Conservation (phyloP, 1,140 invertebrate genomes). For the Lucilia sericata region DNA sequence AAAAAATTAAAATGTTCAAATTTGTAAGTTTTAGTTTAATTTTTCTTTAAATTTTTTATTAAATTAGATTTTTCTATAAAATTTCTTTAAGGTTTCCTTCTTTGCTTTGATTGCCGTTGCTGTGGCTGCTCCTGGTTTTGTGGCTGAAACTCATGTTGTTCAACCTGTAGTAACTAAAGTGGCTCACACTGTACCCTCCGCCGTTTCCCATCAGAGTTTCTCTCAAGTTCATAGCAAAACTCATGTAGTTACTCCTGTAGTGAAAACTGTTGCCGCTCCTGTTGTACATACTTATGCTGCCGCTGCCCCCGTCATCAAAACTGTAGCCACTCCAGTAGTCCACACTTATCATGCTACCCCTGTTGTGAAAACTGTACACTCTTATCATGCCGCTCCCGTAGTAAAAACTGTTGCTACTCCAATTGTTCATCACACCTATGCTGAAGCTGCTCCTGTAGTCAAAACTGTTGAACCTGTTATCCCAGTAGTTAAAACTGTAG, state of each 20-base stretch:
- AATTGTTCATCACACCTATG: slow-evolving; percentile 35
- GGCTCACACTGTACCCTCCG: slow-evolving; percentile 63
- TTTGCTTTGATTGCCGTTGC: slow-evolving; percentile 70
- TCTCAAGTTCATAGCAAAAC: slow-evolving; percentile 47
- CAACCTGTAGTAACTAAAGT: slow-evolving; percentile 61
- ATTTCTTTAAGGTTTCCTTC: slow-evolving; percentile 66
- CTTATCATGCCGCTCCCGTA: slow-evolving; percentile 49
- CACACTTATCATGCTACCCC: slow-evolving; percentile 41
- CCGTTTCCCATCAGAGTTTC: slow-evolving; percentile 67
- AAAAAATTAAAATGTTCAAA: slow-evolving; percentile 65
- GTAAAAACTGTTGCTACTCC: slow-evolving; percentile 50
- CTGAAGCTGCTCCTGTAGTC: slow-evolving; percentile 37
- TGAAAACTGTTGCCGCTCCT: slow-evolving; percentile 59
- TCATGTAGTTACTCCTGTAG: slow-evolving; percentile 50
- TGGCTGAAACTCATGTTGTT: slow-evolving; percentile 60
- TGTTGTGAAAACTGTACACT: slow-evolving; percentile 51
- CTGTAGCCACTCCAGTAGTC: slow-evolving; percentile 51
- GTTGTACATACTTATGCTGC: slow-evolving; percentile 60
- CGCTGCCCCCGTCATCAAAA: slow-evolving; percentile 37
- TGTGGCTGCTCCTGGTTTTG: slow-evolving; percentile 68
- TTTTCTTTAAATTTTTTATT: background rate
- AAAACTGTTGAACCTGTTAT: slow-evolving; percentile 30
- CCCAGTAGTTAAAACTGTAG: slow-evolving; percentile 46
- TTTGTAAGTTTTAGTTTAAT: slow-evolving; percentile 58
- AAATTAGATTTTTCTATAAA: background rate